These are phyloP conservation scores for Myocastor coypus DNA, from an alignment of 2,113 vertebrate species.

Conservation along the genomic window DNA sequence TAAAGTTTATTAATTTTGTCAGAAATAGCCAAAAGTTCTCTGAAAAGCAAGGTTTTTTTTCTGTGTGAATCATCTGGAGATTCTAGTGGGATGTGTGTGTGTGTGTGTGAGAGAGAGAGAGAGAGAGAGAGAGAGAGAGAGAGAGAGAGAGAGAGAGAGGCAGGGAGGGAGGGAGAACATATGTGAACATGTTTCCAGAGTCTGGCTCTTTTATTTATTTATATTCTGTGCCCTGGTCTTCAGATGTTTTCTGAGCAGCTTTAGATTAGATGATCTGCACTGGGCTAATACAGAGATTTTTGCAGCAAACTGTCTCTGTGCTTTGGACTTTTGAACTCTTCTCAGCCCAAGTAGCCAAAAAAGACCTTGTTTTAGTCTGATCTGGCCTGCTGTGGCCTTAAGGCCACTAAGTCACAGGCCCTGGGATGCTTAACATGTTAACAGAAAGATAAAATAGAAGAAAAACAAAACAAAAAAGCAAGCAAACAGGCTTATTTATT, in stretches of 20 bases:
- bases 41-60: not conserved
- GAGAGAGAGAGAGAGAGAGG: too few relatives aligned
- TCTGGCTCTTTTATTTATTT: constrained; percentile 47
- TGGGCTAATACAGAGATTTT: constrained; percentile 41
- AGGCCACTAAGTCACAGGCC: constrained; percentile 17
- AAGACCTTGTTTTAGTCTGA: constrained; percentile 43
- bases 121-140: too few relatives aligned
- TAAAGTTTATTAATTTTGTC: constrained; percentile 6
- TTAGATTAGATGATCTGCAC: constrained; percentile 33
- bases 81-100: not conserved
- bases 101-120: too few relatives aligned
- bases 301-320: not conserved
- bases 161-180: too few relatives aligned
- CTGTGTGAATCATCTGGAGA: not conserved
- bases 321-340: not conserved
- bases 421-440: constrained; percentile 16
- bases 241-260: not conserved
- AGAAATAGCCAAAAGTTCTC: not conserved
- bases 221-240: constrained; percentile 46
- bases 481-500: not conserved
- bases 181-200: too few relatives aligned
- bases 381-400: constrained; percentile 6
- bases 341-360: not conserved
- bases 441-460: constrained; percentile 36
- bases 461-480: not conserved